Conservation (phyloP, 2,888 invertebrate genomes). For the Buathra laborator region DNA sequence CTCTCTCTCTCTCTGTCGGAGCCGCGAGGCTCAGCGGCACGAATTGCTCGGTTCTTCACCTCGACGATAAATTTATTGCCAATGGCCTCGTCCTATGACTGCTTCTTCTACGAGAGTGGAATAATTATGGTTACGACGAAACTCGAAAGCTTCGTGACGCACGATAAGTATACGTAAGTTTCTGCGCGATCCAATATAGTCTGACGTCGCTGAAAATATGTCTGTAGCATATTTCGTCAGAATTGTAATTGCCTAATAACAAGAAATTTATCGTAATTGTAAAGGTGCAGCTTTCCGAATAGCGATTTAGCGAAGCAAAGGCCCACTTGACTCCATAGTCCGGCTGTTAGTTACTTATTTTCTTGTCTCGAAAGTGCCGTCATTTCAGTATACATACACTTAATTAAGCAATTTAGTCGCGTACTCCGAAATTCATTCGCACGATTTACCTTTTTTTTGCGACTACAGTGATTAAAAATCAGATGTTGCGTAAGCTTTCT, state of each 20-base stretch:
- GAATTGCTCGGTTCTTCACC: conserved; percentile 45
- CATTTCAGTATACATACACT: too few species aligned
- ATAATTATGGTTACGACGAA: conserved; percentile 59
- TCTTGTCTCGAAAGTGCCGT: too few species aligned
- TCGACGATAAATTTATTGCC: conserved; percentile 58
- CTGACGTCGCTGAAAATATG: conserved; percentile 4
- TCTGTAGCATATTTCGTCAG: not conserved
- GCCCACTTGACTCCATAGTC: too few species aligned
- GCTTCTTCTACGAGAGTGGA: conserved; percentile 58
- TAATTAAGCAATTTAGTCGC: too few species aligned
- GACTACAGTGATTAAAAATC: too few species aligned
- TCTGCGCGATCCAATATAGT: not conserved
- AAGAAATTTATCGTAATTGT: too few species aligned
- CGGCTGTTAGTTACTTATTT: too few species aligned
- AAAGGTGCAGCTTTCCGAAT: too few species aligned
- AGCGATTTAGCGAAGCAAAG: too few species aligned
- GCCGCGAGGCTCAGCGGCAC: not conserved
- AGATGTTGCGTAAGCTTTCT: too few species aligned
- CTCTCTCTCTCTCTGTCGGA: conserved; percentile 14
- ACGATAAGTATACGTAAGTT: conserved; percentile 1
- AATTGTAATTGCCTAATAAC: not conserved
- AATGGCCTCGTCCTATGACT: conserved; percentile 40
- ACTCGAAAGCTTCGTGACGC: conserved; percentile 33
- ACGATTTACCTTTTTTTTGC: too few species aligned
- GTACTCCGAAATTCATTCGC: too few species aligned